Conservation (phyloP, 2,888 invertebrate genomes). For the Sinohyriopsis cumingii region DNA sequence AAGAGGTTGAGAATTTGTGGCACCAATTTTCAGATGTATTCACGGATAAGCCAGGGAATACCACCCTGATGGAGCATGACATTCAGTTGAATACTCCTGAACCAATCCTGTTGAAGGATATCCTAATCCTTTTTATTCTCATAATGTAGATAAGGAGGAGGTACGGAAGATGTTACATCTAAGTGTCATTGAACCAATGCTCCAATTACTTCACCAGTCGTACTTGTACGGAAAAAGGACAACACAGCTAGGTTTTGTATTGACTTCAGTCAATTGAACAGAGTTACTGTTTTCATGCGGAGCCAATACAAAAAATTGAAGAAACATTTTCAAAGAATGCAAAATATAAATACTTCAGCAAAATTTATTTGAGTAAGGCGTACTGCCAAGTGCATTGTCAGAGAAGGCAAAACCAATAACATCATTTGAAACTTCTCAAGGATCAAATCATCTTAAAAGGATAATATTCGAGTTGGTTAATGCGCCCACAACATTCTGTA, state of each 20-base stretch:
- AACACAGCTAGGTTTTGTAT: constrained; percentile 4
- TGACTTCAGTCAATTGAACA: constrained; percentile 4
- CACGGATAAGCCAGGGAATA: constrained; percentile 5
- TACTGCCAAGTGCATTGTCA: too few species aligned
- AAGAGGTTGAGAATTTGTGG: too few species aligned
- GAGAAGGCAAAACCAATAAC: too few species aligned
- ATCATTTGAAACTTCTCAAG: neutral
- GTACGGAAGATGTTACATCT: constrained; percentile 14
- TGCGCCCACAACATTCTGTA: too few species aligned
- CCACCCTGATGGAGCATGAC: constrained; percentile 2
- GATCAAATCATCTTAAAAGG: neutral
- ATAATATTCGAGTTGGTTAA: too few species aligned
- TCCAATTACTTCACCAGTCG: constrained; percentile 3
- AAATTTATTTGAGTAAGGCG: too few species aligned
- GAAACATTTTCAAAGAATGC: neutral
- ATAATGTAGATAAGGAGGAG: constrained; percentile 7
- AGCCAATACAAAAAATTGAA: constrained; percentile 1
- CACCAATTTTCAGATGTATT: neutral
- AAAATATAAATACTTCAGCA: neutral
- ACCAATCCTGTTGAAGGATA: constrained; percentile 4
- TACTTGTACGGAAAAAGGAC: constrained; percentile 3
- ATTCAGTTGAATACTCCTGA: constrained; percentile 7
- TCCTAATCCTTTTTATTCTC: constrained; percentile 7
- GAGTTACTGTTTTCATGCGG: constrained; percentile 4
- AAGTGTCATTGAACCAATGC: constrained; percentile 9